Base-by-base conservation (phyloP, 2,888 invertebrate species). In the Netelia melanura region DNA sequence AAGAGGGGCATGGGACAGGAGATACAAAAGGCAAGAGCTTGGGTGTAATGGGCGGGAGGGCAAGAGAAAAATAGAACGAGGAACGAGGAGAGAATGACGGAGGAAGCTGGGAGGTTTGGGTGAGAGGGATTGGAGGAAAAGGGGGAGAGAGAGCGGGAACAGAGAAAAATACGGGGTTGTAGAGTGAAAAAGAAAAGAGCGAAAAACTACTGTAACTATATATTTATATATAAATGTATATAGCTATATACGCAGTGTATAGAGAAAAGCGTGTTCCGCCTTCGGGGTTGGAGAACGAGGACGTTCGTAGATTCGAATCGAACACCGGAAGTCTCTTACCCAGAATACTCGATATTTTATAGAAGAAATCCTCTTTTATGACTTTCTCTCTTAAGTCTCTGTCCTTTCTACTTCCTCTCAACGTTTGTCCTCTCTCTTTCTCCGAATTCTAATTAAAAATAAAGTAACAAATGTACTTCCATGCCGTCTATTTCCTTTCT, bases 261-360 rank as follows among this genome's bases (percentile, higher is more conserved):
- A 48, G 23, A 64, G 52, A 25, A 70, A 64, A 76, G 70, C 64
- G 71, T 67, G 77, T 72, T 71, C 56, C 48, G 81, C 65, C 65
- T 82, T 58, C 25, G 43, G 67, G 71, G 65, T 14, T 61, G 48
- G 48, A 61, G 67, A 82, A 77, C 86, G 70, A 62, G 77, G 64
- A 68, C 88, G 84, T 79, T 78, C 68, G 74, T 77, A 86, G 85
- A 87, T 88, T 76, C 86, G 85, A 87, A 86, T 87, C 87, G 88
- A 90, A 92, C 91, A 91, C 81, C 90, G 90, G 90, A 92, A 92
- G 90, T 91, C 90, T 92, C 89, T 92, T 90, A 89, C 87, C 71
- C 71, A 44, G 65, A 65, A 71, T 88, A 88, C 89, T 91, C 90
- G 90, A 92, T 92, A 92, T 91, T 91, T 92, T 88, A 91, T 65